phyloP scores from a whole-genome alignment of 2,113 vertebrate genomes.

The Gymnorhina tibicen region DNA sequence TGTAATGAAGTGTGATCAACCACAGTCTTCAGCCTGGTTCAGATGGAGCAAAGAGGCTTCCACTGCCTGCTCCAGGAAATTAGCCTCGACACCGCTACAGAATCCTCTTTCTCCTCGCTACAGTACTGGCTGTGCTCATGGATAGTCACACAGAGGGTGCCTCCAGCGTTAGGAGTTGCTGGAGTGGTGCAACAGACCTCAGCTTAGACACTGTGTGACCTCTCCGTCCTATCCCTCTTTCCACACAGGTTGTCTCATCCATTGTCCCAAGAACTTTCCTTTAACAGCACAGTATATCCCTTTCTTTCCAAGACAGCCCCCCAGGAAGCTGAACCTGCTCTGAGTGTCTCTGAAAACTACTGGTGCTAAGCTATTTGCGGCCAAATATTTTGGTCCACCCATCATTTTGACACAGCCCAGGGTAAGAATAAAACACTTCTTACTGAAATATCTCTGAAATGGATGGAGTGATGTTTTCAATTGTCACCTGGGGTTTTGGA shows the following conservation, averaged over 20 bases:
- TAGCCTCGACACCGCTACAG: background rate
- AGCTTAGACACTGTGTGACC: fast-evolving
- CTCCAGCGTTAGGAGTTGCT: fast-evolving
- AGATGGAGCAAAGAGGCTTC: background rate
- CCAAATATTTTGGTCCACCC: background rate
- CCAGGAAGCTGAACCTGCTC: background rate
- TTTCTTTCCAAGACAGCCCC: background rate
- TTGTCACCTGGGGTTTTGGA: background rate
- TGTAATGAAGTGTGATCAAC: background rate
- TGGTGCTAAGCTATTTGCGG: background rate
- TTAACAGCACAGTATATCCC: background rate
- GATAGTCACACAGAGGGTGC: background rate
- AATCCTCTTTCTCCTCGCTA: background rate
- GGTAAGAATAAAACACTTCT: background rate
- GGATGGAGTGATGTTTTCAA: background rate
- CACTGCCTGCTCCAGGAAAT: background rate
- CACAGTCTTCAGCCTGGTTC: background rate
- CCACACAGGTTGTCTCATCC: background rate
- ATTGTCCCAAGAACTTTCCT: background rate
- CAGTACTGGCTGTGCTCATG: background rate
- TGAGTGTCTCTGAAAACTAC: background rate
- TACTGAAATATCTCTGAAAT: background rate
- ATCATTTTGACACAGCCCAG: background rate
- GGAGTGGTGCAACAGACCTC: background rate
- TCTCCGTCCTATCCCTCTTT: background rate